These are phyloP conservation scores for Hyperopisus bebe DNA, from an alignment of 2,113 vertebrate genomes.

Conservation along the genomic window DNA sequence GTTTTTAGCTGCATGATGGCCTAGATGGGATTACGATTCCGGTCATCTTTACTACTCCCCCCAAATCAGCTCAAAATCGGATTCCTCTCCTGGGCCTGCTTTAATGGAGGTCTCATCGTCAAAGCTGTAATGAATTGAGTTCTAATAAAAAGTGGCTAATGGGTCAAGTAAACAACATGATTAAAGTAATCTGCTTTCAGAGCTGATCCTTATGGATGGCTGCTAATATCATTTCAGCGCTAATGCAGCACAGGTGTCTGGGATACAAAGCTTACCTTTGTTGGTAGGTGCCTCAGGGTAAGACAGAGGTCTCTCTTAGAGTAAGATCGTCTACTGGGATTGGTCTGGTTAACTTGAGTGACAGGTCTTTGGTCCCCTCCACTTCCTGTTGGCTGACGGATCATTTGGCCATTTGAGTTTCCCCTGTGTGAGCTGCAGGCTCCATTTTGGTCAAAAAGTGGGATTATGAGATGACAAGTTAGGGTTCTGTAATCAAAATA, in stretches of 20 bases:
- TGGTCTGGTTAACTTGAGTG: background rate
- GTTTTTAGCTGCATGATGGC: constrained; percentile 5
- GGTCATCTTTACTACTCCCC: background rate
- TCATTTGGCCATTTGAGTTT: background rate
- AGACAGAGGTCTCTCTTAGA: constrained; percentile 69
- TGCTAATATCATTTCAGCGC: constrained; percentile 10
- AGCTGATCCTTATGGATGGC: background rate
- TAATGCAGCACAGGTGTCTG: constrained; percentile 19
- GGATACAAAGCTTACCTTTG: constrained; percentile 66
- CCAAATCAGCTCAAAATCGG: background rate
- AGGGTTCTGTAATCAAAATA: background rate
- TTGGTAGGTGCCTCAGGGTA: constrained; percentile 55
- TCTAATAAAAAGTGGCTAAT: constrained; percentile 23
- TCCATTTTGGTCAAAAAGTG: background rate
- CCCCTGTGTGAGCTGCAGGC: background rate
- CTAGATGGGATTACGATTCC: background rate
- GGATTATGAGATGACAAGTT: background rate
- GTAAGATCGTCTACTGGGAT: background rate
- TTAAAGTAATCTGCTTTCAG: constrained; percentile 24
- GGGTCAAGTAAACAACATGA: constrained; percentile 24
- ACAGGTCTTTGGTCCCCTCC: background rate
- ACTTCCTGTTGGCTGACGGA: background rate
- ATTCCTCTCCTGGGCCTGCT: constrained; percentile 10
- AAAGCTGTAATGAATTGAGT: background rate
- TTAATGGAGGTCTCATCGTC: constrained; percentile 8